Evolutionary conservation across 2,113 vertebrate species (phyloP).

Genomic region (Ranitomeya imitator): DNA sequence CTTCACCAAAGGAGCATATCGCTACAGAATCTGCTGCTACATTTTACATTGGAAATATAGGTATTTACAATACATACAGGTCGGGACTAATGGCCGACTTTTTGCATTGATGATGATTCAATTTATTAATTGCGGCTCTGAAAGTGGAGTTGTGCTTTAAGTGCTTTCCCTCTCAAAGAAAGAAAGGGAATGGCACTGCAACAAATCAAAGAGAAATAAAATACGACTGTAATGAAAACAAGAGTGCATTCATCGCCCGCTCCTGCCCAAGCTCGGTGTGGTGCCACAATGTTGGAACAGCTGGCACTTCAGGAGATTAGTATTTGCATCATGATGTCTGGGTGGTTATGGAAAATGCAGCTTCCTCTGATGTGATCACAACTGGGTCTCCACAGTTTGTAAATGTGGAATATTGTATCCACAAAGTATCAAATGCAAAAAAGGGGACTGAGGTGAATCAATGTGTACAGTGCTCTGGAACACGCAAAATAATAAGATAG

Average conservation of each 20-base stretch:
- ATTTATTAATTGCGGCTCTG: no score
- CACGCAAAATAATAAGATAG: background rate
- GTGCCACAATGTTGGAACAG: conserved; percentile 1
- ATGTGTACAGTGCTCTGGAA: background rate
- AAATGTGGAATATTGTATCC: no score
- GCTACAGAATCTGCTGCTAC: no score
- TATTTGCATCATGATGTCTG: conserved; percentile 15
- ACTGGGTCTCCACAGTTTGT: no score
- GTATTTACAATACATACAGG: no score
- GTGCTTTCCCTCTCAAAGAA: background rate
- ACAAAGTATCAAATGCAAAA: no score
- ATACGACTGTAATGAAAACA: background rate
- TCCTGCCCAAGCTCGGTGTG: background rate
- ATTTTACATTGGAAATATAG: no score
- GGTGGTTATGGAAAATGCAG: background rate
- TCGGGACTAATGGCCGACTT: no score
- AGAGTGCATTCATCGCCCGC: background rate
- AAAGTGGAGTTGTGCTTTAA: background rate
- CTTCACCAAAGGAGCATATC: no score
- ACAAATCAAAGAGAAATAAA: background rate
- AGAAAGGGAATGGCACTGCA: background rate
- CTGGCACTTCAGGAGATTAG: conserved; percentile 6
- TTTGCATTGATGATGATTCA: no score
- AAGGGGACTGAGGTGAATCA: background rate
- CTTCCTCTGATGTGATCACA: background rate